Evolutionary conservation across 2,797 vertebrate genomes (phyloP).

Genomic region (Xerus rutilus): DNA sequence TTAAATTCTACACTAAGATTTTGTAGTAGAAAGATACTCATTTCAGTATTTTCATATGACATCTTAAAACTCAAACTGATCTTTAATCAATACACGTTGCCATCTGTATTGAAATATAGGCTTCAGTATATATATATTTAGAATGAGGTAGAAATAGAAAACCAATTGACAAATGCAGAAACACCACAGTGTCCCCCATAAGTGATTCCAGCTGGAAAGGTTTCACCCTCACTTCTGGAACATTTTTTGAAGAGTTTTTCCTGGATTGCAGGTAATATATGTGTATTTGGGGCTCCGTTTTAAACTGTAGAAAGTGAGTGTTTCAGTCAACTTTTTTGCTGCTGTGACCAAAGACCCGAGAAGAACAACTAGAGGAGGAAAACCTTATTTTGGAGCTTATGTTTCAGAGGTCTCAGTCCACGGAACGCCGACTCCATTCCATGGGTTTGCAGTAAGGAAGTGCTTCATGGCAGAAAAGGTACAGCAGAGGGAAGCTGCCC

Average conservation of each 20-base stretch:
- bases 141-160: slow-evolving; percentile 20
- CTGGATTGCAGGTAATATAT: background rate
- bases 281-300: background rate
- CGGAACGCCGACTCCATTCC: too few relatives aligned
- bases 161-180: background rate
- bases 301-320: background rate
- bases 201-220: background rate
- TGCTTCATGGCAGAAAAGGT: too few relatives aligned
- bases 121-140: background rate
- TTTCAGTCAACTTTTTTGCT: too few relatives aligned
- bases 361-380: too few relatives aligned
- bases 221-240: background rate
- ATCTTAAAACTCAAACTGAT: slow-evolving; percentile 6
- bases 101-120: background rate
- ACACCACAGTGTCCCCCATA: background rate
- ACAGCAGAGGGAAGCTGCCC: too few relatives aligned
- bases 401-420: too few relatives aligned
- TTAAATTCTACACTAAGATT: slow-evolving; percentile 26
- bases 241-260: background rate
- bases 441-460: too few relatives aligned
- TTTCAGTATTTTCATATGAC: background rate
- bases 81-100: background rate
- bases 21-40: slow-evolving; percentile 10
- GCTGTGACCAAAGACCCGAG: too few relatives aligned
- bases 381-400: too few relatives aligned